A percentile compares a stretch with the other conserved stretches of the same genome.
These are phyloP conservation scores for Hetaerina titia DNA, from an alignment of 2,888 invertebrate species.

Conservation along the genomic window DNA sequence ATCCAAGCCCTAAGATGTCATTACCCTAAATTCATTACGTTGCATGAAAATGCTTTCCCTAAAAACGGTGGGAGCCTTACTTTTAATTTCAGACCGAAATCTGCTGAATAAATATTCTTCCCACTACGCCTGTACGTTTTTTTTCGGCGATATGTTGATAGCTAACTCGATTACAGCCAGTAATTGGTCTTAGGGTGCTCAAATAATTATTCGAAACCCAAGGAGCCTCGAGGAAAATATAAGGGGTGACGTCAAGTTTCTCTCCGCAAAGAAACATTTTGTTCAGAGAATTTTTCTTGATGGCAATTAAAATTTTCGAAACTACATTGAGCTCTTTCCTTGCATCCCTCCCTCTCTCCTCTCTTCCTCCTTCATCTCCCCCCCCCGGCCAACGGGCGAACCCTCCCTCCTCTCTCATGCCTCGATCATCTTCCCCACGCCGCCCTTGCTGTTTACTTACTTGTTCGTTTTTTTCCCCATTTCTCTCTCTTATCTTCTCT, in stretches of 20 bases:
- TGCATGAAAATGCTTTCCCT: background rate
- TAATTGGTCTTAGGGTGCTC: background rate
- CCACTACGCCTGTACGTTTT: background rate
- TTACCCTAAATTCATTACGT: background rate
- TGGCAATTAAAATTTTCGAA: background rate
- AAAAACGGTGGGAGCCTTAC: background rate
- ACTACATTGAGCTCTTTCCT: background rate
- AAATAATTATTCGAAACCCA: background rate
- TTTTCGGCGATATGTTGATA: background rate
- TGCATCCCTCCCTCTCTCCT: background rate
- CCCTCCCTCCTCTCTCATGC: background rate
- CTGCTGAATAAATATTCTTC: background rate
- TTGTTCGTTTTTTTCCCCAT: background rate
- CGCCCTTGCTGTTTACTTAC: background rate
- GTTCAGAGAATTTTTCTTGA: background rate
- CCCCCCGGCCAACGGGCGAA: background rate
- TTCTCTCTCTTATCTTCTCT: background rate
- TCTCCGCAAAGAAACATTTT: background rate
- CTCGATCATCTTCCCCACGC: background rate
- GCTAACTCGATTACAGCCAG: background rate
- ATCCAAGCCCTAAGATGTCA: background rate
- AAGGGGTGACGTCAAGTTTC: background rate
- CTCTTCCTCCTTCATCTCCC: background rate
- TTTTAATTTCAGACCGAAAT: background rate
- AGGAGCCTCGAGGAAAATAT: background rate